A percentile compares a stretch with the other conserved stretches of the same genome.
Evolutionary conservation across 2,797 vertebrate species (phyloP).

Genomic region (Siniperca obscura): DNA sequence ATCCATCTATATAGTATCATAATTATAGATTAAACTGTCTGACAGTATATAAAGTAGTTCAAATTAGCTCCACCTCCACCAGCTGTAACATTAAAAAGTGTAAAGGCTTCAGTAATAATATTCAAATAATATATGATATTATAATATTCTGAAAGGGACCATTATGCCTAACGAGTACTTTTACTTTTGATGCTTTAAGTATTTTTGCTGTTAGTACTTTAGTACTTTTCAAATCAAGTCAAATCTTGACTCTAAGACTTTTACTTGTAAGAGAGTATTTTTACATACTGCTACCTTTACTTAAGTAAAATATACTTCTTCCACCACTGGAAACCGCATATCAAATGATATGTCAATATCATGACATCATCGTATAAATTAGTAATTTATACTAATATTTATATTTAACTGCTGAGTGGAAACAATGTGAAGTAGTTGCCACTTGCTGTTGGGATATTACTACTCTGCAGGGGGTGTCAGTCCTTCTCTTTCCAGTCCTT

Average conservation of each 20-base stretch:
- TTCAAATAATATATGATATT: background rate
- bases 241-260: background rate
- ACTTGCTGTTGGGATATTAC: conserved; percentile 28
- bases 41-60: background rate
- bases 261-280: background rate
- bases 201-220: background rate
- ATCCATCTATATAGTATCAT: background rate
- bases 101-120: background rate
- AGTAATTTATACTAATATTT: background rate
- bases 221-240: background rate
- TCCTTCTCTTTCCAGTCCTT: conserved; percentile 11
- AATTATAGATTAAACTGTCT: background rate
- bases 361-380: background rate
- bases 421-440: conserved; percentile 56
- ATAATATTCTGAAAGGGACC: background rate
- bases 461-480: conserved; percentile 19
- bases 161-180: background rate
- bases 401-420: conserved; percentile 48
- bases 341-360: background rate
- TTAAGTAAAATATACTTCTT: background rate
- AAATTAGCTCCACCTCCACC: background rate
- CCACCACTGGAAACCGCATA: background rate
- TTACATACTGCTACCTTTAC: background rate
- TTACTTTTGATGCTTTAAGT: background rate
- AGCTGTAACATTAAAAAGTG: background rate